These are phyloP conservation scores for Colius striatus DNA, from an alignment of 2,113 vertebrate species.

Conservation along the genomic window DNA sequence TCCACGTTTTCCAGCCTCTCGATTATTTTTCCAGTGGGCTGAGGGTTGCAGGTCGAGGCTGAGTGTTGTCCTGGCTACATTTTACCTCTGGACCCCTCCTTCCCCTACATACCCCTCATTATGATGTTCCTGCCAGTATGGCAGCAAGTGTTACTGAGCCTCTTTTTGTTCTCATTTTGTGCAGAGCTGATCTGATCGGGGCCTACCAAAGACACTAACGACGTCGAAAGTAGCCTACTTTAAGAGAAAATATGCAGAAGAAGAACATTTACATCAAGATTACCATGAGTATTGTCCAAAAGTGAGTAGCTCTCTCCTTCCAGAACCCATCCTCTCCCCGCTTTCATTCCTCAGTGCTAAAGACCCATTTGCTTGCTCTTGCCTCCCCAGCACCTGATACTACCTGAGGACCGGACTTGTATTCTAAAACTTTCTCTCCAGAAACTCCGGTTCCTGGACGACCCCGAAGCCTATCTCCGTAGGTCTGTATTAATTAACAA, in stretches of 20 bases:
- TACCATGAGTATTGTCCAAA: constrained; percentile 95
- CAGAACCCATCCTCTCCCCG: neutral
- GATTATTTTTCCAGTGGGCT: rapidly evolving
- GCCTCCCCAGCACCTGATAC: constrained; percentile 89
- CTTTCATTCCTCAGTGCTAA: neutral
- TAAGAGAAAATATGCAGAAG: constrained; percentile 99
- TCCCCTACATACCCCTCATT: neutral
- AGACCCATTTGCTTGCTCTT: neutral
- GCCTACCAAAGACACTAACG: constrained; percentile 82
- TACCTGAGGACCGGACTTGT: constrained; percentile 94
- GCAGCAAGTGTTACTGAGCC: neutral
- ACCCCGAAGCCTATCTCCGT: constrained; percentile 93
- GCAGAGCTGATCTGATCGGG: constrained; percentile 76
- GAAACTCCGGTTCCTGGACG: constrained; percentile 96
- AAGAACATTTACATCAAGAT: constrained; percentile 95
- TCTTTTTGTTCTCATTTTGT: constrained; percentile 22
- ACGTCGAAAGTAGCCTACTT: constrained; percentile 99
- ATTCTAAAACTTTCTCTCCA: constrained; percentile 96
- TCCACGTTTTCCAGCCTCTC: neutral
- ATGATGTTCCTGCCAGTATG: neutral
- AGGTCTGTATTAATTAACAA: constrained; percentile 99
- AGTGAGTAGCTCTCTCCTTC: constrained; percentile 75
- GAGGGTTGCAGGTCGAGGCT: neutral
- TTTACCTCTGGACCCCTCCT: neutral
- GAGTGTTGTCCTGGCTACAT: neutral